Evolutionary conservation across 2,888 invertebrate species (phyloP).

Genomic region (Nematopogon swammerdamellus): DNA sequence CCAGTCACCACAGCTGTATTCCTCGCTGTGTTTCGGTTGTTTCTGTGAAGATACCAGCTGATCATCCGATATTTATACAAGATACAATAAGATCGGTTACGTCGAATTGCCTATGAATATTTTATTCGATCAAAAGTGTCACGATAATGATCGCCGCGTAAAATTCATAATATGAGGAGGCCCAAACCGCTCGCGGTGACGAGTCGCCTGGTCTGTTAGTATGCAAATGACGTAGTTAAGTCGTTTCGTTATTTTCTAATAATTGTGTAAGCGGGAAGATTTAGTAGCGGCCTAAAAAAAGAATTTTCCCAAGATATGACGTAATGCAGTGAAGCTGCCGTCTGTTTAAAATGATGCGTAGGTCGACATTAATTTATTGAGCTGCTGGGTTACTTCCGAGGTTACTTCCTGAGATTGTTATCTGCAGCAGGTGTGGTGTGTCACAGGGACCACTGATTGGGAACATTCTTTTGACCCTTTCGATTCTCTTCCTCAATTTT

Average conservation of each 20-base stretch:
- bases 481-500: too few relatives aligned
- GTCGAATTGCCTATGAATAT: constrained; percentile 33
- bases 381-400: too few relatives aligned
- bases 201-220: too few relatives aligned
- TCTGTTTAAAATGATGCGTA: neutral
- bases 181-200: too few relatives aligned
- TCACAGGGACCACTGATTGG: too few relatives aligned
- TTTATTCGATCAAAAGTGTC: constrained; percentile 16
- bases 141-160: neutral
- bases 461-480: too few relatives aligned
- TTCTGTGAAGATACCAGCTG: constrained; percentile 35
- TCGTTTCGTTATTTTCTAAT: neutral
- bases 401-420: too few relatives aligned
- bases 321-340: neutral
- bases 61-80: constrained; percentile 44
- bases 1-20: constrained; percentile 33
- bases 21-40: constrained; percentile 36
- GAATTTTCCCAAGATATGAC: neutral
- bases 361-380: neutral
- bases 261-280: constrained; percentile 16
- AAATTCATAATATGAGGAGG: neutral
- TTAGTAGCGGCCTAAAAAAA: constrained; percentile 6
- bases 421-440: too few relatives aligned
- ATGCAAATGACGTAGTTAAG: neutral
- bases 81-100: constrained; percentile 25